Evolutionary conservation across 2,113 vertebrate genomes (phyloP).

Genomic region (Aptenodytes patagonicus): DNA sequence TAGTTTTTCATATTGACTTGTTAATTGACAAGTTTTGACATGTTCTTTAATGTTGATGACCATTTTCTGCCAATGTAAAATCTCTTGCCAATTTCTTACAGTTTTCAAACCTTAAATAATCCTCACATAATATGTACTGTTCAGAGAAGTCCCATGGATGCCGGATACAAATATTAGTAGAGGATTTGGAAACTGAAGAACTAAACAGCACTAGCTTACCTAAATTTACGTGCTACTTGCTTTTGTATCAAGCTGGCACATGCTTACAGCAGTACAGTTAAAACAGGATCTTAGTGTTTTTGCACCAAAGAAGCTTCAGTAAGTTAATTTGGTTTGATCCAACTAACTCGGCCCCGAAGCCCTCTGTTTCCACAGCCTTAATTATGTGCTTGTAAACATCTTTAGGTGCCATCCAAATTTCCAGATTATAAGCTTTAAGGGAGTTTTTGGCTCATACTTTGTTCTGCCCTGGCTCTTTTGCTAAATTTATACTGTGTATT

Average conservation of each 20-base stretch:
- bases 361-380: not conserved
- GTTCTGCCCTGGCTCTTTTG: not conserved
- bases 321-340: not conserved
- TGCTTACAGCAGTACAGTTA: not conserved
- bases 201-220: not conserved
- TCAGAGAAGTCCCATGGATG: not conserved
- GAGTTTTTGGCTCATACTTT: not conserved
- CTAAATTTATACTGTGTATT: not conserved
- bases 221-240: not conserved
- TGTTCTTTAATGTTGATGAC: not conserved
- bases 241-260: not conserved
- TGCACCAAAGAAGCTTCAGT: not conserved
- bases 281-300: not conserved
- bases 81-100: not conserved
- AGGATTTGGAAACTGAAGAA: not conserved
- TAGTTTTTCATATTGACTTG: not conserved
- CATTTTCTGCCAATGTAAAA: not conserved
- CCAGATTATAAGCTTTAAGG: not conserved
- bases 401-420: not conserved
- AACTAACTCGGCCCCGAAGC: not conserved
- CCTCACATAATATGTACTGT: not conserved
- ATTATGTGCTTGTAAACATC: not conserved
- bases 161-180: not conserved
- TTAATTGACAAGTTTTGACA: not conserved
- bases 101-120: not conserved